Evolutionary conservation across 1,140 invertebrate species (phyloP).

Genomic region (Homarus americanus): DNA sequence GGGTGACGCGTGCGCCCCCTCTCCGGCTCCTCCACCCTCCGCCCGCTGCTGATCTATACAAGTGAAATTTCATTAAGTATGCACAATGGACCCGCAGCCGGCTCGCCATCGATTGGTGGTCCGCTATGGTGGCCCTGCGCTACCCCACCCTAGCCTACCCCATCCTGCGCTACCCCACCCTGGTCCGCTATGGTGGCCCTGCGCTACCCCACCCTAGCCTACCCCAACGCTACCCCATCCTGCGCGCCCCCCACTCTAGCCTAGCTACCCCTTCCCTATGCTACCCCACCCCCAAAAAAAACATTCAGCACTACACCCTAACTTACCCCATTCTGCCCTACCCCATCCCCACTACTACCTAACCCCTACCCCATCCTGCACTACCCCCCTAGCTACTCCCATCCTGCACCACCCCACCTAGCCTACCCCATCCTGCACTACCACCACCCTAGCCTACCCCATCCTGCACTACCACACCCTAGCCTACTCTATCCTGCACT

Average conservation of each 20-base stretch:
- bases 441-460: background rate
- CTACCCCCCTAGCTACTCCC: background rate
- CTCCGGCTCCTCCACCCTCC: constrained; percentile 20
- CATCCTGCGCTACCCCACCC: background rate
- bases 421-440: background rate
- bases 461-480: background rate
- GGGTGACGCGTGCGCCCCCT: constrained; percentile 57
- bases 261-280: background rate
- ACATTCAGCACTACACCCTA: background rate
- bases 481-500: background rate
- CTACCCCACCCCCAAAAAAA: background rate
- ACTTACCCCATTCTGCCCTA: too few relatives aligned
- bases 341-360: background rate
- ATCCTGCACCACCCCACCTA: background rate
- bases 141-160: constrained; percentile 9
- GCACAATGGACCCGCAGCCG: constrained; percentile 72
- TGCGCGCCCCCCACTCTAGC: background rate
- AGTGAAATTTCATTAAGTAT: constrained; percentile 74
- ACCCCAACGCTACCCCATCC: background rate
- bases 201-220: background rate
- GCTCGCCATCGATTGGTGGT: constrained; percentile 62
- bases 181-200: too few relatives aligned
- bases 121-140: constrained; percentile 39
- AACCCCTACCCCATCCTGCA: background rate
- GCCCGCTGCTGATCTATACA: constrained; percentile 67